Base-by-base conservation (phyloP, 64 coral and sea anemone species). In the Porites lutea region DNA sequence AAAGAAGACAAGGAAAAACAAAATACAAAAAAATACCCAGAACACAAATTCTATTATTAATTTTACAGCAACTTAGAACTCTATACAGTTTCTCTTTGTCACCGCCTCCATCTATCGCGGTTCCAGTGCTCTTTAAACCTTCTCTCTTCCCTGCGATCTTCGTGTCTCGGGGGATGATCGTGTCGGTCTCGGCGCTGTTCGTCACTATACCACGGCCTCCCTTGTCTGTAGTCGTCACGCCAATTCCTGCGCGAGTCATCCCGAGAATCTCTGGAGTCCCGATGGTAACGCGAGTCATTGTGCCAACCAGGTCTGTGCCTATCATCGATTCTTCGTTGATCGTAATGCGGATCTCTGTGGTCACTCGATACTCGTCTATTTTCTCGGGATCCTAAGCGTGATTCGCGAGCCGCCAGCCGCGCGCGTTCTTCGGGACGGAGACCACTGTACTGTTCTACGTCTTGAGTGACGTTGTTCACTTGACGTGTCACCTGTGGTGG, bases 391-490 rank as follows among this genome's bases (percentile, higher is more conserved):
- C 64, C 81, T 8, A 83, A 51, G 8, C 81, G 81, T 2, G 81
- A 83, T 65, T 83, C 81, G 13, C 51, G 81, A n/a, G 81, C 81
- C 59, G 81, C 81, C 62, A 83, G 62, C 81, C 81, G 45, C 61
- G 81, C 81, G 52, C 81, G 81, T 8, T 83, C 81, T 19, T 83
- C 81, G 50, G 81, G 81, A 21, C 81, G 60, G 47, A 83, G 81
- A 52, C 46, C 61, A 19, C 81, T 51, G 62, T 83, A 83, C 81
- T 61, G 22, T 6, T n/a, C 78, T 61, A 61, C 46, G 10, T 68
- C 61, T 46, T 83, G 81, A 8, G 81, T 21, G 8, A 21, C 62
- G 45, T 66, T 12, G 61, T 66, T 67, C 60, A 83, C 81, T 49
- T 83, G 61, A 67, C 61, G 81, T 67, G 8, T 83, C 2, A 83